Percentiles rank a stretch among this genome's conserved stretches.
Evolutionary conservation across 2,113 vertebrate species (phyloP).

Genomic region (Empidonax traillii): DNA sequence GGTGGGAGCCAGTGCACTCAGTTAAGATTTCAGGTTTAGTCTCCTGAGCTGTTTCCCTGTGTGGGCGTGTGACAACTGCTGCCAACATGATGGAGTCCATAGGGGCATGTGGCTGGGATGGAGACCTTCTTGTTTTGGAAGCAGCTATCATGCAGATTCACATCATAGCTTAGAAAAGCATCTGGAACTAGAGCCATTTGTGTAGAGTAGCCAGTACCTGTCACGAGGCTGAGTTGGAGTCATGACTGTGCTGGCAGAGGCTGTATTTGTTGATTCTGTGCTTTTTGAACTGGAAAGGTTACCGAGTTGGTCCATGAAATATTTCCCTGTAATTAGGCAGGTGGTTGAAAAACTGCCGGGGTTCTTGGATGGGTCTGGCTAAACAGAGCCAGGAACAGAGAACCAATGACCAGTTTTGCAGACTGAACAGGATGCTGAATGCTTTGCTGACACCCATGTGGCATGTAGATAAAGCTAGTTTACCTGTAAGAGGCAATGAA

Average conservation of each 20-base stretch:
- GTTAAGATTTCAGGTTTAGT: not conserved
- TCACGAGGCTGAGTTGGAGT: not conserved
- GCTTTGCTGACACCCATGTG: fast-evolving
- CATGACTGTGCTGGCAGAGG: not conserved
- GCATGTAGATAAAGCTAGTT: not conserved
- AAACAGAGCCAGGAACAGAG: not conserved
- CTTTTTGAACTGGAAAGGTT: not conserved
- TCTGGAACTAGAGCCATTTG: not conserved
- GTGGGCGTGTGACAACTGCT: not conserved
- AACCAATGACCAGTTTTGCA: not conserved
- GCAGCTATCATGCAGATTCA: not conserved
- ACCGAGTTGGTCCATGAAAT: not conserved
- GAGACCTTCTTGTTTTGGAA: not conserved
- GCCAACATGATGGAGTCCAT: not conserved
- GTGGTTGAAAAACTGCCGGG: not conserved
- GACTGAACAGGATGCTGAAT: not conserved
- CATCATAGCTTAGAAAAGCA: not conserved
- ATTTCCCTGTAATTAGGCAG: not conserved
- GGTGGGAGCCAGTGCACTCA: not conserved
- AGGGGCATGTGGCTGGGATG: not conserved
- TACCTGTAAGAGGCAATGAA: not conserved
- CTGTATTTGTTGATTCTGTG: not conserved
- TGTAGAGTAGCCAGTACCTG: not conserved
- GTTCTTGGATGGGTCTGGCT: not conserved
- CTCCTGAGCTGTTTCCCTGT: not conserved